Percentiles rank a stretch among this genome's conserved stretches.
These are phyloP conservation scores for Piscicola geometra DNA, from an alignment of 2,888 invertebrate genomes.

Conservation along the genomic window DNA sequence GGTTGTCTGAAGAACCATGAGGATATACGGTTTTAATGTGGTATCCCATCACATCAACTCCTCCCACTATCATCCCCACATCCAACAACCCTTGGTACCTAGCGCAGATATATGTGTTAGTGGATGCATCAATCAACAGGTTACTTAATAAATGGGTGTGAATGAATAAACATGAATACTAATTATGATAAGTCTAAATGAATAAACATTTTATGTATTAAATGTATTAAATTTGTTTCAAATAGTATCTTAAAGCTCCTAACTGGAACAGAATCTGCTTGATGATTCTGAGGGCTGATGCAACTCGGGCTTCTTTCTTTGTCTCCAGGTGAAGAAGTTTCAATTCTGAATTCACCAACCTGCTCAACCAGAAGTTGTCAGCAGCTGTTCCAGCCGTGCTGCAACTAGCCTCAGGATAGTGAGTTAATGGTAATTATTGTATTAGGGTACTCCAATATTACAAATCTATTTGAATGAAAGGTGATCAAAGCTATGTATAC, in stretches of 20 bases:
- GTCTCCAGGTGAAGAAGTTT: constrained; percentile 28
- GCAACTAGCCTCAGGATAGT: not conserved
- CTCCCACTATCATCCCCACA: constrained; percentile 28
- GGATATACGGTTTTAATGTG: constrained; percentile 24
- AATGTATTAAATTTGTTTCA: too few species aligned
- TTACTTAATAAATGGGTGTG: not conserved
- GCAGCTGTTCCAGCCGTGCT: constrained; percentile 26
- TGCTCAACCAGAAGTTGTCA: constrained; percentile 23
- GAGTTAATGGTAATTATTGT: too few species aligned
- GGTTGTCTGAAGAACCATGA: constrained; percentile 32
- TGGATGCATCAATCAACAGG: too few species aligned
- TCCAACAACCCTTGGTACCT: constrained; percentile 31
- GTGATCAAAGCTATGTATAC: too few species aligned
- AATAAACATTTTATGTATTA: too few species aligned
- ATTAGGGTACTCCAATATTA: too few species aligned
- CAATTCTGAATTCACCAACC: constrained; percentile 19
- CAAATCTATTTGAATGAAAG: too few species aligned
- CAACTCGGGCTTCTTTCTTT: constrained; percentile 14
- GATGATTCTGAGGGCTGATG: constrained; percentile 7
- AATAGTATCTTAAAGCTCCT: not conserved
- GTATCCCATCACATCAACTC: constrained; percentile 21
- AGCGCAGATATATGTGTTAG: too few species aligned
- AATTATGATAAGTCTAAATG: not conserved
- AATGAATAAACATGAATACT: not conserved
- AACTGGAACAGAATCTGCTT: constrained; percentile 30